Percentiles rank a stretch among this genome's conserved stretches.
These are phyloP conservation scores for Oryzias celebensis DNA, from an alignment of 2,113 vertebrate genomes.

Conservation along the genomic window DNA sequence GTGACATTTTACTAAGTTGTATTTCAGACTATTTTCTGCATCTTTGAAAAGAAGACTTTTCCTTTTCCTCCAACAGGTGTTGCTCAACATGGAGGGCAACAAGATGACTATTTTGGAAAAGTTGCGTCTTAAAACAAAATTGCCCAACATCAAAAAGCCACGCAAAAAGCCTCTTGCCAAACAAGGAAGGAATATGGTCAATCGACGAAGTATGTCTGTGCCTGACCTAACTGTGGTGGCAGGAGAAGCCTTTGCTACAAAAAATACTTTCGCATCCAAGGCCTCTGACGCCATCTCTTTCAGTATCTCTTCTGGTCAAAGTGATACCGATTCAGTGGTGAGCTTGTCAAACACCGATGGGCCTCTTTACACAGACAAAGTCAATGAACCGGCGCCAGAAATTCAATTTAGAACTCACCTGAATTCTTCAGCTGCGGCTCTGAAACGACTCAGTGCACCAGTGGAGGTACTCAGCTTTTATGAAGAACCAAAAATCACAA, in stretches of 20 bases:
- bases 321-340: constrained; percentile 47
- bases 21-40: not conserved
- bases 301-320: constrained; percentile 10
- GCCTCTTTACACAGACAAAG: constrained; percentile 21
- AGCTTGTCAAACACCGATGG: constrained; percentile 32
- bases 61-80: constrained; percentile 16
- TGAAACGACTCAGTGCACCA: constrained; percentile 20
- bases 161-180: constrained; percentile 51
- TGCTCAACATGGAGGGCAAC: constrained; percentile 68
- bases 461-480: not conserved
- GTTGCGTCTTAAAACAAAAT: constrained; percentile 58
- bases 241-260: not conserved
- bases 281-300: constrained; percentile 15
- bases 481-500: constrained; percentile 13
- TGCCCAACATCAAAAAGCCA: constrained; percentile 47
- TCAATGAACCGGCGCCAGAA: not conserved
- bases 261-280: not conserved
- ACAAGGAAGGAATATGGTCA: constrained; percentile 41
- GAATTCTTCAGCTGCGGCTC: not conserved
- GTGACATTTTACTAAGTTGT: too few relatives aligned
- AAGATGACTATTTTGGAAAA: constrained; percentile 67
- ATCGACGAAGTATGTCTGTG: constrained; percentile 76
- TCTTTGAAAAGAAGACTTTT: not conserved
- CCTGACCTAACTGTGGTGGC: constrained; percentile 63
- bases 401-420: not conserved